Base-by-base conservation (phyloP, 2,888 invertebrate genomes). In the Aproaerema taeniolella region DNA sequence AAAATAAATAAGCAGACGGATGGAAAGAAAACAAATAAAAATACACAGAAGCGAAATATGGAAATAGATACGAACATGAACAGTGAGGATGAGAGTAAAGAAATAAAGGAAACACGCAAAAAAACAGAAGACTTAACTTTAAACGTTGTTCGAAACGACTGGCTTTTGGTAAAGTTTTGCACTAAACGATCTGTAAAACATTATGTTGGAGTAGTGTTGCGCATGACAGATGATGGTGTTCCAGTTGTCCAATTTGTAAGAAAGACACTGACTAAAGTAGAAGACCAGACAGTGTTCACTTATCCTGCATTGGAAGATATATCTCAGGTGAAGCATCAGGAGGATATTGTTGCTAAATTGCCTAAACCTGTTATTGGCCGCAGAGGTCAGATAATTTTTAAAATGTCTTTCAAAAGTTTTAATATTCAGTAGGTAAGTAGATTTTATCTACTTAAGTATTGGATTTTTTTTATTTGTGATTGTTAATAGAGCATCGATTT, bases 291-390 rank as follows among this genome's bases (percentile, higher is more conserved):
- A 20, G 16, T 31, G 7, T 32, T 32, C 11, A 35, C 26, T 35
- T 35, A 26, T 29, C 39, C 39, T 29, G 32, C 24, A 4, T 30
- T 43, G 28, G 39, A 37, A 13, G 32, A 39, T 38, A 34, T 42
- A 29, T 42, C 42, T 38, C 38, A 42, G 25, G 24, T 42, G 10
- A 31, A 33, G 25, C 42, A 42, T 31, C 14, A 15, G 16, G 42
- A 42, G 26, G 42, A 42, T 31, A 30, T 42, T 34, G 34, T 37
- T 16, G 14, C 43, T 29, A 39, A 32, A 40, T n/a, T n/a, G n/a
- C n/a, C n/a, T n/a, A n/a, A n/a, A n/a, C n/a, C n/a, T n/a, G n/a
- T n/a, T n/a, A n/a, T 24, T 37, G 43, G 40, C 31, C 39, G 40
- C 12, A 39, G 43, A 37, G 39, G 43, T 11, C 36, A 40, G n/a